A percentile compares a stretch with the other conserved stretches of the same genome.
Conservation (phyloP, 2,888 invertebrate species). For the Ethmia dodecea region DNA sequence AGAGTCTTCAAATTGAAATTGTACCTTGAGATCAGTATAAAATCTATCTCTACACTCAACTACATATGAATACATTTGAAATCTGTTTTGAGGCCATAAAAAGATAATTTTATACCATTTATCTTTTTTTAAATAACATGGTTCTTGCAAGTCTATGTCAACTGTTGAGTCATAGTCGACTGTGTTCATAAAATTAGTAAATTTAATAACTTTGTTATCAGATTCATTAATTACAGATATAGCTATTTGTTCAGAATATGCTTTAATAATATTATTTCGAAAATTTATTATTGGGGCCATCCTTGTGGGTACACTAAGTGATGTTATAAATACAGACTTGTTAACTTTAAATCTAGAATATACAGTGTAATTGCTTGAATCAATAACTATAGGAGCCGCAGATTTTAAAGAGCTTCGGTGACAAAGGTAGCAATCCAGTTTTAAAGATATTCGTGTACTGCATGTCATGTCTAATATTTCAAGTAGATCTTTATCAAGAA, state of each 20-base stretch:
- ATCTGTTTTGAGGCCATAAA: conserved; percentile 51
- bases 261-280: conserved; percentile 41
- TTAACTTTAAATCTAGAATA: conserved; percentile 54
- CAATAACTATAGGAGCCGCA: conserved; percentile 56
- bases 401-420: conserved; percentile 56
- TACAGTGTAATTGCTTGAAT: conserved; percentile 45
- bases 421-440: conserved; percentile 57
- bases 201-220: conserved; percentile 49
- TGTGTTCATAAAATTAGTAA: conserved; percentile 49
- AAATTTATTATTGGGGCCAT: conserved; percentile 57
- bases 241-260: conserved; percentile 60
- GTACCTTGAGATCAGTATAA: conserved; percentile 47
- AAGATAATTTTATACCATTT: conserved; percentile 65
- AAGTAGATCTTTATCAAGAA: conserved; percentile 21
- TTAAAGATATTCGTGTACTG: conserved; percentile 42
- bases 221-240: conserved; percentile 50
- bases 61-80: conserved; percentile 50
- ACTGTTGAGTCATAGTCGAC: conserved; percentile 64
- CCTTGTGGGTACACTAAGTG: conserved; percentile 61
- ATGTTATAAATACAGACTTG: conserved; percentile 65
- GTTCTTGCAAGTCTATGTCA: conserved; percentile 56
- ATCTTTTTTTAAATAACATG: conserved; percentile 59
- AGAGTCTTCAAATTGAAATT: conserved; percentile 64
- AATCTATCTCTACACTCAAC: conserved; percentile 54
- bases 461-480: conserved; percentile 20